phyloP scores from a whole-genome alignment of 2,113 vertebrate species.

The Ptilonorhynchus violaceus region DNA sequence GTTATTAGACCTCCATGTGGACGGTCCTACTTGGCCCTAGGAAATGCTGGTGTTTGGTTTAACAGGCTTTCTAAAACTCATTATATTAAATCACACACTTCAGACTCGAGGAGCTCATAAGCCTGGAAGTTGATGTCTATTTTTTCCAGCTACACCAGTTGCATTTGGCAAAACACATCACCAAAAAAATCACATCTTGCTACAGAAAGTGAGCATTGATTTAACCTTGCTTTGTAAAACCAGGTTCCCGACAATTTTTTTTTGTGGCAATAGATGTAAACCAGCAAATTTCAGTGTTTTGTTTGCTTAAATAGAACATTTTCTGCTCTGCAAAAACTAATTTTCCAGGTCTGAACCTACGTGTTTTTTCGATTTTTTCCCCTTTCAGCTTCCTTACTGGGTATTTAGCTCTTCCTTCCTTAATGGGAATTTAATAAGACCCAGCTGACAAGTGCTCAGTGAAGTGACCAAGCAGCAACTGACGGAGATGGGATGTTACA shows the following conservation, averaged over 20 bases:
- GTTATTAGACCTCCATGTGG: not conserved
- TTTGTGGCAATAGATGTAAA: not conserved
- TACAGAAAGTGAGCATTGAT: not conserved
- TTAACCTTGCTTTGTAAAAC: not conserved
- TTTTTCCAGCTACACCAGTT: not conserved
- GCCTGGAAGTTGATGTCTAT: not conserved
- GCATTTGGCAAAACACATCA: not conserved
- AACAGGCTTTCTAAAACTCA: not conserved
- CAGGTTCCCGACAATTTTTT: not conserved
- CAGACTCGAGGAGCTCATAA: not conserved
- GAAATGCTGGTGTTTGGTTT: not conserved
- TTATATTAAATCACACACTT: not conserved
- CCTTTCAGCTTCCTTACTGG: not conserved
- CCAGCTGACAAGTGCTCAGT: constrained; percentile 31
- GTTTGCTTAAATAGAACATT: not conserved
- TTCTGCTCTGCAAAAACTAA: not conserved
- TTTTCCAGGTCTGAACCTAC: constrained; percentile 19
- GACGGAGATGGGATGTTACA: constrained; percentile 40
- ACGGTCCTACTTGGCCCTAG: not conserved
- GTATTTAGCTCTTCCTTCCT: constrained; percentile 48
- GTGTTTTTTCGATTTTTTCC: not conserved
- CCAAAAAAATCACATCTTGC: not conserved
- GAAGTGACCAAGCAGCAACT: constrained; percentile 48
- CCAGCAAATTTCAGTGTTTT: not conserved
- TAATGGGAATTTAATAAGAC: constrained; percentile 54